Base-by-base conservation (phyloP, 2,888 invertebrate genomes). In the Agrochola litura region DNA sequence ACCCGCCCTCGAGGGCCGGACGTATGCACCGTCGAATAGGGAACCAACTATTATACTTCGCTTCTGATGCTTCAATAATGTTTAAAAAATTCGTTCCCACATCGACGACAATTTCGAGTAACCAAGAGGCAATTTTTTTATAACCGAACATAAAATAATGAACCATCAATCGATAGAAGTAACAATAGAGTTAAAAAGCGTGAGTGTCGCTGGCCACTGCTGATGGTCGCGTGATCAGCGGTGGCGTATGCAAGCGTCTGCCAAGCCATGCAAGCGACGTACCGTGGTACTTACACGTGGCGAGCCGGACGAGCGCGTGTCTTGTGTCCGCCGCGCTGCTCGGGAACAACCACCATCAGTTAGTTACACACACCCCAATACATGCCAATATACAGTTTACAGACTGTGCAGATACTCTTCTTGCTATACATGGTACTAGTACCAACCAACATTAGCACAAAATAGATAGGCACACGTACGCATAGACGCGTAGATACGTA, bases 261-360 rank as follows among this genome's bases (percentile, higher is more conserved):
- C 91, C 68, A 88, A 89, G 89, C 90, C 89, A 88, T 90, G 89
- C 90, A 87, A 85, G 90, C 89, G 84, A 81, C 77, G 75, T 77
- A 73, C 82, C 83, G 84, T 72, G 81, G 95, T 98, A 98, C 98
- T 98, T 98, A 98, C 98, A 98, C 98, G 98, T 98, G 96, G 98
- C 98, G 97, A 98, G 98, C 94, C 98, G 97, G 97, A 98, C 98
- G 97, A 98, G 98, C 96, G 98, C 98, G 98, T 98, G 98, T 98
- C 98, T 98, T 96, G 98, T 97, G 97, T 98, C 96, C 93, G 94
- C 94, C 92, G 91, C 94, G 91, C 96, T 95, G 95, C 91, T 89
- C 91, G 88, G 88, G 86, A 89, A 92, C 92, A 92, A 92, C 90
- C 93, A 92, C 89, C 89, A 89, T 81, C 81, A 85, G 92, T 93